These are phyloP conservation scores for Drosophila nasuta DNA, from an alignment of 1,140 invertebrate species.

Conservation along the genomic window DNA sequence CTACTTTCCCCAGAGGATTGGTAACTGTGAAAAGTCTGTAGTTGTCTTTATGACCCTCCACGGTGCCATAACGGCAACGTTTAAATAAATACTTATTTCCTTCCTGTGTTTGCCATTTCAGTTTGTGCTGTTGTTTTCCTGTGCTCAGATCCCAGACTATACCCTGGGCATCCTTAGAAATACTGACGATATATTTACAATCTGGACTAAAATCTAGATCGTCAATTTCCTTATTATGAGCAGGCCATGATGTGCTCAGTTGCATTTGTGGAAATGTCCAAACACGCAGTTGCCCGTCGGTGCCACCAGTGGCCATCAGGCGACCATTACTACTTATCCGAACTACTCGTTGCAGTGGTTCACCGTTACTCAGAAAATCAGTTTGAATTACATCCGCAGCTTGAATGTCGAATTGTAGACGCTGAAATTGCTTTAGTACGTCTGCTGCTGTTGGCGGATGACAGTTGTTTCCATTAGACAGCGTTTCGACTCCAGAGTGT, in stretches of 20 bases:
- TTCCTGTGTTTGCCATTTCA: conserved; percentile 89
- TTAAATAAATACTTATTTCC: conserved; percentile 93
- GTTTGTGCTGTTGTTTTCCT: conserved; percentile 86
- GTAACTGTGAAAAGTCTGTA: conserved; percentile 92
- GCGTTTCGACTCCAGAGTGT: conserved; percentile 70
- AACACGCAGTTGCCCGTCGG: conserved; percentile 93
- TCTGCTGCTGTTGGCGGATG: conserved; percentile 77
- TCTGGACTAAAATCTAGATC: conserved; percentile 95
- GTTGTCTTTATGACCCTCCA: conserved; percentile 88
- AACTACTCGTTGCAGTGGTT: conserved; percentile 94
- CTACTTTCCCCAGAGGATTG: conserved; percentile 90
- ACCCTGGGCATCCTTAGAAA: conserved; percentile 94
- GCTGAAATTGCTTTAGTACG: conserved; percentile 86
- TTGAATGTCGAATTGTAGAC: conserved; percentile 90
- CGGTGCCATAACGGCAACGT: conserved; percentile 91
- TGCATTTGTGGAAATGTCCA: conserved; percentile 95
- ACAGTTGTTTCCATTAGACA: conserved; percentile 54
- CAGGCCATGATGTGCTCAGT: conserved; percentile 89
- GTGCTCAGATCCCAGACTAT: conserved; percentile 90
- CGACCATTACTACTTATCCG: conserved; percentile 91
- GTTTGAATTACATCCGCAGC: conserved; percentile 92
- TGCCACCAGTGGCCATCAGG: conserved; percentile 95
- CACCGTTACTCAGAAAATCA: conserved; percentile 88
- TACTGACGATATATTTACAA: conserved; percentile 91
- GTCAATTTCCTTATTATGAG: conserved; percentile 94